Conservation (phyloP, 2,113 vertebrate genomes). For the Acanthisitta chloris region DNA sequence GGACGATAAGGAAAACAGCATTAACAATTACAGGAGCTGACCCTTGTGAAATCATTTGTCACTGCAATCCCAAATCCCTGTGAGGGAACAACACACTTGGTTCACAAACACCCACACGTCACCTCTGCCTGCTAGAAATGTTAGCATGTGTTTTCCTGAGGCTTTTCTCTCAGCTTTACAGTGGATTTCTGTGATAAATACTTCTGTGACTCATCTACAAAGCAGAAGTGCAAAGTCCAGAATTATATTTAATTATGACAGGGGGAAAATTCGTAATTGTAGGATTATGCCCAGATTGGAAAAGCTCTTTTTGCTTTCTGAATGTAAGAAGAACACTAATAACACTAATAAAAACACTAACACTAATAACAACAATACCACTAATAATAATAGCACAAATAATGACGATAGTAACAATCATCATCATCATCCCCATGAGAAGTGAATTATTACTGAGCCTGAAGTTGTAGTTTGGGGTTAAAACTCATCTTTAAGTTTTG, state of each 20-base stretch:
- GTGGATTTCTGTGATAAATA: not conserved
- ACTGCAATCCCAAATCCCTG: not conserved
- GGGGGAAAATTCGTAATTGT: not conserved
- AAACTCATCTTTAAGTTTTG: not conserved
- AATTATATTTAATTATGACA: not conserved
- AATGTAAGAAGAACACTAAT: not conserved
- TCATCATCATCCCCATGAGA: fast-evolving
- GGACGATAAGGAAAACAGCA: conserved; percentile 11
- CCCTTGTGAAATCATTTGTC: not conserved
- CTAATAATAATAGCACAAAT: too few species aligned
- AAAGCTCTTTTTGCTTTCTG: not conserved
- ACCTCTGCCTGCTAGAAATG: not conserved
- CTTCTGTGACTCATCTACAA: not conserved
- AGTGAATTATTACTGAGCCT: not conserved
- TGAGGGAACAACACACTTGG: not conserved
- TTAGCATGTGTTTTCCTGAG: not conserved
- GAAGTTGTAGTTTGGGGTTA: not conserved
- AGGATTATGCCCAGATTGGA: not conserved
- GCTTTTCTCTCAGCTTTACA: not conserved
- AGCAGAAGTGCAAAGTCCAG: not conserved
- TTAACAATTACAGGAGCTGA: not conserved
- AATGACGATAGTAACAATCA: too few species aligned
- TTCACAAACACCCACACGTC: not conserved
- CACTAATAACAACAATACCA: too few species aligned
- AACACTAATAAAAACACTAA: too few species aligned